A percentile compares a stretch with the other conserved stretches of the same genome.
phyloP scores from a whole-genome alignment of 2,113 vertebrate genomes.

The Chroicocephalus ridibundus region DNA sequence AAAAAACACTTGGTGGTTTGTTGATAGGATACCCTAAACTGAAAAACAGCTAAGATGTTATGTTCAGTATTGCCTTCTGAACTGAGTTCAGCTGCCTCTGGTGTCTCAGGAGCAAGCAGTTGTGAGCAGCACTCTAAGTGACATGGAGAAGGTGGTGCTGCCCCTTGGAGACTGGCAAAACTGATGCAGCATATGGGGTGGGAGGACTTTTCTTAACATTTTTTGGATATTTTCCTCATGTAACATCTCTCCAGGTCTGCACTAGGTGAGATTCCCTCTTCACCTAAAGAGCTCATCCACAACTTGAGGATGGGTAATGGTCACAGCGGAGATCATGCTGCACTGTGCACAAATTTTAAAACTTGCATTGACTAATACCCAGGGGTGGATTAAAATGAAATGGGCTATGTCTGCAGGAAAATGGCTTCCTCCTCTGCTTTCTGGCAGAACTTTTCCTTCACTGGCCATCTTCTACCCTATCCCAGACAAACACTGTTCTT shows the following conservation, averaged over 20 bases:
- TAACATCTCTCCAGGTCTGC: not conserved
- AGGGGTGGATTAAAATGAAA: not conserved
- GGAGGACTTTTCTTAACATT: not conserved
- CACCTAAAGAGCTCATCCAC: not conserved
- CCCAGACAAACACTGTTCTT: not conserved
- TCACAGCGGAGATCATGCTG: not conserved
- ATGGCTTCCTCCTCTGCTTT: not conserved
- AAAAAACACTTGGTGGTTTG: not conserved
- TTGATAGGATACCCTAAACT: not conserved
- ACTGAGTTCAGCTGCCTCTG: not conserved
- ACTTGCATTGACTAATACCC: not conserved
- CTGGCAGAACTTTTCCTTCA: not conserved
- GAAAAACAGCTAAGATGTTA: not conserved
- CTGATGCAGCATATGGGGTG: not conserved
- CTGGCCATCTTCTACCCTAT: not conserved
- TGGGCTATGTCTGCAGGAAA: not conserved
- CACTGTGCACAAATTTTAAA: not conserved
- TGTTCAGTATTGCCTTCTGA: not conserved
- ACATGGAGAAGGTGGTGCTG: not conserved
- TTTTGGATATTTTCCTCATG: not conserved
- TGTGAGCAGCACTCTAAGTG: not conserved
- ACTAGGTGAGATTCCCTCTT: not conserved
- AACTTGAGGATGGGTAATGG: not conserved
- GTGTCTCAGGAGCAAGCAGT: not conserved
- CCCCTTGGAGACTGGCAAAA: not conserved